A percentile compares a stretch with the other conserved stretches of the same genome.
These are phyloP conservation scores for Meandrusa payeni DNA, from an alignment of 2,888 invertebrate genomes.

Conservation along the genomic window DNA sequence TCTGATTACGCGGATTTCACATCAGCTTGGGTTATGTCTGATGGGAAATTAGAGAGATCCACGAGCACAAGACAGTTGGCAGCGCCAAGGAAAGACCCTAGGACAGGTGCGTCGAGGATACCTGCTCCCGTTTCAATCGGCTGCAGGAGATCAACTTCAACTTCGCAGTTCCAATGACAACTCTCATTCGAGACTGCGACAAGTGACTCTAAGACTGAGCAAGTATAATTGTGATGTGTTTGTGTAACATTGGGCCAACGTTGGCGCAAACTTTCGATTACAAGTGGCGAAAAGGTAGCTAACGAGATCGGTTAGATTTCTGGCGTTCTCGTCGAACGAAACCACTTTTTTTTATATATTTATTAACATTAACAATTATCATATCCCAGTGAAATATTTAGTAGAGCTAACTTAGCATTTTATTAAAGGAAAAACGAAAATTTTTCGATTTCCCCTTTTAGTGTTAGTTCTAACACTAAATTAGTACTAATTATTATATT, in stretches of 20 bases:
- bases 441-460: slow-evolving; percentile 27
- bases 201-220: slow-evolving; percentile 35
- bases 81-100: slow-evolving; percentile 68
- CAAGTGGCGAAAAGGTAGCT: background rate
- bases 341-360: slow-evolving; percentile 11
- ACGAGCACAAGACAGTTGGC: slow-evolving; percentile 77
- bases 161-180: slow-evolving; percentile 71
- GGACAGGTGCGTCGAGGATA: slow-evolving; percentile 66
- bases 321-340: background rate
- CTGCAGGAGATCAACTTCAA: slow-evolving; percentile 69
- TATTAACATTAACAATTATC: slow-evolving; percentile 29
- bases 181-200: slow-evolving; percentile 31
- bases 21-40: slow-evolving; percentile 87
- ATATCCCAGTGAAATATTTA: slow-evolving; percentile 33
- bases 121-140: slow-evolving; percentile 70
- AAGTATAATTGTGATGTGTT: slow-evolving; percentile 28
- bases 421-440: slow-evolving; percentile 18
- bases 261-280: slow-evolving; percentile 11
- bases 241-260: slow-evolving; percentile 8
- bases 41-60: slow-evolving; percentile 83
- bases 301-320: background rate
- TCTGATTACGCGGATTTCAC: slow-evolving; percentile 85
- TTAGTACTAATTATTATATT: slow-evolving; percentile 44
- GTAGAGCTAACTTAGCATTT: slow-evolving; percentile 23
- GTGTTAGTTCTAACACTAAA: slow-evolving; percentile 29